phyloP scores from a whole-genome alignment of 2,113 vertebrate genomes.

The Hystrix cristata region DNA sequence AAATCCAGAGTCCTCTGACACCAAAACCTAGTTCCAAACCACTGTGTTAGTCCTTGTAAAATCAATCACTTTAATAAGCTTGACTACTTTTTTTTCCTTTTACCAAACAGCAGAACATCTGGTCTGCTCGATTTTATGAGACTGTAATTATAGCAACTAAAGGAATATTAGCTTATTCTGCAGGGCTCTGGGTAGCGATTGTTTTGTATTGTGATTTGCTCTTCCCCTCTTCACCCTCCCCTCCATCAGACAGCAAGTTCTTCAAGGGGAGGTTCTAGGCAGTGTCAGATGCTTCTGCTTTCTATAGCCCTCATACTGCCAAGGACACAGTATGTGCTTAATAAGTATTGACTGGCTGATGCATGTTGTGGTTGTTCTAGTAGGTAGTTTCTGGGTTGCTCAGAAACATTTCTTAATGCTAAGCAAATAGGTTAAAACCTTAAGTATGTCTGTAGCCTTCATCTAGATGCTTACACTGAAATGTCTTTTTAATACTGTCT shows the following conservation, averaged over 20 bases:
- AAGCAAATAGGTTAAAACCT: constrained; percentile 52
- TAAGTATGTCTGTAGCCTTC: constrained; percentile 39
- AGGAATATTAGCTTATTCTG: neutral
- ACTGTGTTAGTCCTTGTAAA: neutral
- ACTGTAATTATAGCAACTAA: constrained; percentile 53
- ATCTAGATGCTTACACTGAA: constrained; percentile 49
- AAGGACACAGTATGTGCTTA: constrained; percentile 19
- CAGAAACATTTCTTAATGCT: constrained; percentile 34
- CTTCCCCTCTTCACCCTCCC: neutral
- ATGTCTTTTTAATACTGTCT: constrained; percentile 53
- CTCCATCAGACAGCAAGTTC: neutral
- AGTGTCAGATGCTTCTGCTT: constrained; percentile 38
- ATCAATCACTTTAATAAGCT: neutral
- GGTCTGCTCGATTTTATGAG: constrained; percentile 58
- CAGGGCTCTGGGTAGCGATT: constrained; percentile 39
- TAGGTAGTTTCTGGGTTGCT: constrained; percentile 7
- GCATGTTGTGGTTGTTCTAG: neutral
- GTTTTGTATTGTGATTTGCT: neutral
- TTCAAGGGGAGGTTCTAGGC: constrained; percentile 55
- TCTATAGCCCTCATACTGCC: neutral
- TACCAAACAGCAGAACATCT: constrained; percentile 51
- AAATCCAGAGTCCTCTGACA: neutral
- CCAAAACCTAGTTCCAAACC: constrained; percentile 16
- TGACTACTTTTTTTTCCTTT: neutral
- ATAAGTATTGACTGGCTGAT: constrained; percentile 47